Evolutionary conservation across 2,797 vertebrate genomes (phyloP).

Genomic region (Siniperca obscura): DNA sequence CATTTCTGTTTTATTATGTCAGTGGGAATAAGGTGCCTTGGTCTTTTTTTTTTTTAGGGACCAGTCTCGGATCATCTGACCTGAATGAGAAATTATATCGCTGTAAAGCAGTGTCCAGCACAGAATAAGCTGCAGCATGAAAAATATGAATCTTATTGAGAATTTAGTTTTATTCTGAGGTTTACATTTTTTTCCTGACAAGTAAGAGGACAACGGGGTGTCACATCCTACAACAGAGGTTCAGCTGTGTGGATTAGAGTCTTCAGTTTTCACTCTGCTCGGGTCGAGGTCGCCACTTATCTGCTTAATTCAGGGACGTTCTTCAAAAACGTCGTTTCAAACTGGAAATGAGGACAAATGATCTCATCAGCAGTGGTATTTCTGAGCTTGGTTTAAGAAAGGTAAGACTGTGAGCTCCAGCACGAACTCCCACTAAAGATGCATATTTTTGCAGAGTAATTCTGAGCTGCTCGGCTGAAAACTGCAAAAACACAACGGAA

Average conservation of each 20-base stretch:
- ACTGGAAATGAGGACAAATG: background rate
- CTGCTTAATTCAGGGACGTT: slow-evolving; percentile 1
- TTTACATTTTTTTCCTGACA: background rate
- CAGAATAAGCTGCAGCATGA: background rate
- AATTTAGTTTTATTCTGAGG: background rate
- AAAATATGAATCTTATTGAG: background rate
- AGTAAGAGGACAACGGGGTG: background rate
- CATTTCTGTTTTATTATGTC: background rate
- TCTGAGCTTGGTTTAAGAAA: background rate
- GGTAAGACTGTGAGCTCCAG: background rate
- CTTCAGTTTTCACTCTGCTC: background rate
- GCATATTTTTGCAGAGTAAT: background rate
- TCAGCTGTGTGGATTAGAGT: background rate
- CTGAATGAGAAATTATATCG: background rate
- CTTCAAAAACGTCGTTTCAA: background rate
- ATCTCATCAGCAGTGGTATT: background rate
- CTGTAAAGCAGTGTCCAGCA: background rate
- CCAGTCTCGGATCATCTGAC: background rate
- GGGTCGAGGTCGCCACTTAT: background rate
- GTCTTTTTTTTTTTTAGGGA: background rate
- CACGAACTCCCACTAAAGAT: background rate
- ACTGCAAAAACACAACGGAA: background rate
- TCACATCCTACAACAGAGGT: too few relatives aligned
- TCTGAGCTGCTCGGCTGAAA: background rate
- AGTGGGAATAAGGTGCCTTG: background rate